Base-by-base conservation (phyloP, 1,140 invertebrate species). In the Lanistes nyassanus region DNA sequence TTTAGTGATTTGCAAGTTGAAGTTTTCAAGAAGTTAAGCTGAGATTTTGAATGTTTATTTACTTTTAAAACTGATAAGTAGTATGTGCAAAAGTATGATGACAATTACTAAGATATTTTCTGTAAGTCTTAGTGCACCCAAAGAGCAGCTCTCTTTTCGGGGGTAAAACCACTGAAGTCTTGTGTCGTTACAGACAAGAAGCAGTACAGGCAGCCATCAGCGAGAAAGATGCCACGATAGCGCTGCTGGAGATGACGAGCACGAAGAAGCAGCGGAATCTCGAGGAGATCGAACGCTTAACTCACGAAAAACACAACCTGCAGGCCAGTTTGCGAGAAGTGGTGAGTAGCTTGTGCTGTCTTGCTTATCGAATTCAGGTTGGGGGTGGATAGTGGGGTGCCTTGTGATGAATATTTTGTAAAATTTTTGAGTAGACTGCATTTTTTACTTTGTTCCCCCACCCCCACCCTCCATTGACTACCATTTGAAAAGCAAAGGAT, bases 191-290 rank as follows among this genome's bases (percentile, higher is more conserved):
- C 84, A 95, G 94, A 85, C 93, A 94, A 88, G 95, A 96, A 89
- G 93, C 95, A 73, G 86, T 96, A 42, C 92, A 95, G 89, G 92
- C 93, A 65, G 93, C 94, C 2, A 93, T 96, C 58, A 95, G 93
- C 84, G 95, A 96, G 83, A 96, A 96, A 85, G 95, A 96, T 88
- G 93, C 94, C 26, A 94, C 95, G 85, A 91, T 96, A 79, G 95
- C 94, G 1, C 88, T 96, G 75, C 85, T 96, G 62, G 95, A 96
- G 89, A 92, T 95, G 87, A 93, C 93, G 47, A 92, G 93, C 71
- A 92, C 93, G 7, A 88, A 87, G 73, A 86, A 86, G 62, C 81
- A 84, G 58, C 81, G 80, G 55, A 86, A 88, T 74, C 82, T 81
- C 31, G 85, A 84, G 47, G 87, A 88, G 58, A 88, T 90, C 55